Evolutionary conservation across 1,140 invertebrate genomes (phyloP).

Genomic region (Drosophila prosaltans): DNA sequence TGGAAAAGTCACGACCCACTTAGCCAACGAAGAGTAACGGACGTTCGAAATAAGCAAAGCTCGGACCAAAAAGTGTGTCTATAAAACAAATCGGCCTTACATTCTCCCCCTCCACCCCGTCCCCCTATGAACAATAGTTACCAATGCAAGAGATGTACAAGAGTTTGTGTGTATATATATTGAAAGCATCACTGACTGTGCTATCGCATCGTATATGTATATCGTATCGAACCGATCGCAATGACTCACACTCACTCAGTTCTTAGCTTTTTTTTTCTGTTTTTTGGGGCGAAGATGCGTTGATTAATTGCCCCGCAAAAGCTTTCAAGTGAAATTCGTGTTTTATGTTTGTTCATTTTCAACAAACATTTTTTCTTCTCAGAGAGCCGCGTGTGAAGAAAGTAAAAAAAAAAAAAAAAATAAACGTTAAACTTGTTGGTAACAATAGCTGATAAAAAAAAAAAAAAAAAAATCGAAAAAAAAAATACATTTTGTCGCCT

Average conservation of each 20-base stretch:
- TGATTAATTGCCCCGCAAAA: slow-evolving; percentile 80
- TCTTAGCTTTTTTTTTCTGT: background rate
- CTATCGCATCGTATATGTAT: slow-evolving; percentile 19
- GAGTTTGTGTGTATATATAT: background rate
- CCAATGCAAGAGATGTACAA: slow-evolving; percentile 1
- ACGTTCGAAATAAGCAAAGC: slow-evolving; percentile 50
- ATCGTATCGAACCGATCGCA: slow-evolving; percentile 51
- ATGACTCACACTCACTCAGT: slow-evolving; percentile 10
- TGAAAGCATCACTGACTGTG: background rate
- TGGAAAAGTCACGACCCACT: slow-evolving; percentile 80
- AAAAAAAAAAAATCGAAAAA: slow-evolving; percentile 50
- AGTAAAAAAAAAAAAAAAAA: slow-evolving; percentile 67
- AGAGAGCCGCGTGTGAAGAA: slow-evolving; percentile 59
- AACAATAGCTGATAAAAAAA: slow-evolving; percentile 75
- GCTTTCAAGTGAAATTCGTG: slow-evolving; percentile 68
- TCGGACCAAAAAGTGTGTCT: slow-evolving; percentile 71
- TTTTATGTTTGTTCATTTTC: slow-evolving; percentile 73
- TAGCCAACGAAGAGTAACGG: slow-evolving; percentile 79
- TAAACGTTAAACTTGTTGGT: slow-evolving; percentile 53
- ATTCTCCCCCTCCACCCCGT: no score
- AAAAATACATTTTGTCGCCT: slow-evolving; percentile 79
- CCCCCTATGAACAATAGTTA: background rate
- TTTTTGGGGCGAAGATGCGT: slow-evolving; percentile 61
- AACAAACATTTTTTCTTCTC: slow-evolving; percentile 76
- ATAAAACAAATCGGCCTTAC: slow-evolving; percentile 65